A percentile compares a stretch with the other conserved stretches of the same genome.
phyloP scores from a whole-genome alignment of 2,113 vertebrate genomes.

The Glareola pratincola region DNA sequence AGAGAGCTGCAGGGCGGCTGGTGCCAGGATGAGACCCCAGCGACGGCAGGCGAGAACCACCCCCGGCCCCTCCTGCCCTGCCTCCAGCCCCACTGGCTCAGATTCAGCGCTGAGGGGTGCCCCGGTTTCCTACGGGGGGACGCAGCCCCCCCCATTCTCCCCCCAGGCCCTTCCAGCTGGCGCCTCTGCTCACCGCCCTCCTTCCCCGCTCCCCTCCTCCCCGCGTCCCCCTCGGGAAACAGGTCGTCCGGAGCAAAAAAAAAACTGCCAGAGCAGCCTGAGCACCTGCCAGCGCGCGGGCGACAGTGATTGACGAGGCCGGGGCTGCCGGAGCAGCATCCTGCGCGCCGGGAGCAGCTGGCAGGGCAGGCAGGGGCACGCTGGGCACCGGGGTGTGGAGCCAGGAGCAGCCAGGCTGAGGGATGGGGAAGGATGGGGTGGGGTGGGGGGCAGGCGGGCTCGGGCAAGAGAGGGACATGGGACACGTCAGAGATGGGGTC shows the following conservation, averaged over 20 bases:
- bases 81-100: background rate
- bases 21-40: background rate
- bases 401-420: background rate
- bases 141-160: background rate
- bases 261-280: background rate
- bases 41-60: background rate
- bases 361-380: background rate
- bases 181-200: background rate
- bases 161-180: background rate
- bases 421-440: background rate
- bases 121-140: background rate
- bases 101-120: rapidly evolving
- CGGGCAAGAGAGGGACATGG: background rate
- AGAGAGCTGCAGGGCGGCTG: no score
- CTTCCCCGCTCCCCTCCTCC: background rate
- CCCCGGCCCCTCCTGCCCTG: background rate
- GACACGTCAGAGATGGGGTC: background rate
- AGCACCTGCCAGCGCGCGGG: constrained; percentile 49
- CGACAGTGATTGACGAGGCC: constrained; percentile 86
- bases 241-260: background rate
- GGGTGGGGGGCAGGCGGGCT: background rate
- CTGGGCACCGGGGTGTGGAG: background rate
- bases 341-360: background rate
- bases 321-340: background rate
- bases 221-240: background rate